Conservation (phyloP, 2,797 vertebrate genomes). For the Odontamblyopus rebecca region DNA sequence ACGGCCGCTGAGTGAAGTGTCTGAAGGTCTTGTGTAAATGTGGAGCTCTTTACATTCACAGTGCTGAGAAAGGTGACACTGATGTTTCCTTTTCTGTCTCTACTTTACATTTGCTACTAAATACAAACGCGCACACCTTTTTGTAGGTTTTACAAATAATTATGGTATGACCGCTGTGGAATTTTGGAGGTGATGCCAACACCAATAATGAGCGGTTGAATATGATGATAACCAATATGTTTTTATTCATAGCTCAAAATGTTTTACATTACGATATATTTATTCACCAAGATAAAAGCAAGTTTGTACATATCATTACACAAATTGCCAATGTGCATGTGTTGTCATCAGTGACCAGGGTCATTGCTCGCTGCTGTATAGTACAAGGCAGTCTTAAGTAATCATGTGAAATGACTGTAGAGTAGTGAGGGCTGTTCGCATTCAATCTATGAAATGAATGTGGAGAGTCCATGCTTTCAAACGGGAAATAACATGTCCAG, state of each 20-base stretch:
- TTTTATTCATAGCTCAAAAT: background rate
- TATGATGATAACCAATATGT: background rate
- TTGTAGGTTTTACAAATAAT: background rate
- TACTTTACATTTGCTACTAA: background rate
- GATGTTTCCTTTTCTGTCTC: background rate
- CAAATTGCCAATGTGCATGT: background rate
- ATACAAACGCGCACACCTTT: background rate
- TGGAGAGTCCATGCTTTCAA: background rate
- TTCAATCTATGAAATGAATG: background rate
- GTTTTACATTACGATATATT: background rate
- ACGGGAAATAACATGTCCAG: background rate
- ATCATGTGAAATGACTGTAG: background rate
- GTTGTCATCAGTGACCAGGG: background rate
- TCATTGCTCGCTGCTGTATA: background rate
- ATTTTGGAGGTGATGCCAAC: background rate
- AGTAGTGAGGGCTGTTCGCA: background rate
- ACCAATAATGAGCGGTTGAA: background rate
- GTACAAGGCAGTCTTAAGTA: background rate
- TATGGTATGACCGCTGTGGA: background rate
- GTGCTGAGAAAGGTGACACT: background rate
- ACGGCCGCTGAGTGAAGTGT: slow-evolving; percentile 35
- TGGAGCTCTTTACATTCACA: slow-evolving; percentile 28
- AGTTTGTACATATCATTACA: too few species aligned
- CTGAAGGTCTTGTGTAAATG: slow-evolving; percentile 40
- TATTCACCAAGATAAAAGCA: background rate